Base-by-base conservation (phyloP, 92 coral and sea anemone genomes). In the Pocillopora meandrina region DNA sequence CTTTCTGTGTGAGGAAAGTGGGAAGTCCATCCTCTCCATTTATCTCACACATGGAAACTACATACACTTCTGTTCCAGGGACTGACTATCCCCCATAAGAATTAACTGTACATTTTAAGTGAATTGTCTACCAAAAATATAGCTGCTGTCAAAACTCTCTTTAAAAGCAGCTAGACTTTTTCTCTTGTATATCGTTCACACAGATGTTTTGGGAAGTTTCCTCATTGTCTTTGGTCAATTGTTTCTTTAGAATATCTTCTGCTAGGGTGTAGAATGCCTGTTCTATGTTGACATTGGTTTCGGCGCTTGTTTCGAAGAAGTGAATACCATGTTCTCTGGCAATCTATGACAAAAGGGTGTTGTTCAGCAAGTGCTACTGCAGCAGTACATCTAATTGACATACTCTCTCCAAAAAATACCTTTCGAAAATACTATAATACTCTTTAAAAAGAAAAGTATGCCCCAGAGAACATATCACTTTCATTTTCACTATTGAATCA, bases 231-330 rank as follows among this genome's bases (percentile, higher is more conserved):
- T 94, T 94, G 91, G 57, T 87, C 93, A 96, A 86, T 89, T 96
- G 98, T 90, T 96, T 96, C 88, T 86, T 92, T 65, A 96, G 95
- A 89, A 96, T 94, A 89, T 96, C 99, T 89, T 94, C 93, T 5
- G 99, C 99, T 72, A 96, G 92, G 89, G 87, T 88, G 81, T 94
- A 86, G 84, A 96, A 96, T 65, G 99, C 99, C 62, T 84, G 89
- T 89, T 96, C 99, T 67, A 96, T 96, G 90, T 96, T 90, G 74
- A 96, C 87, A 72, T 96, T 96, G 73, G 98, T 90, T 85, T 96
- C 94, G 71, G 99, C 99, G 74, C 99, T 96, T 74, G 99, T 96
- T 91, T 96, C 99, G 71, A 96, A 89, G 89, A 96, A 94, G 7
- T 97, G 95, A 63, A 96, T 94, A 36, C 97, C 95, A 83, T 96